Evolutionary conservation across 1,140 invertebrate genomes (phyloP).

Genomic region (Littorina saxatilis): DNA sequence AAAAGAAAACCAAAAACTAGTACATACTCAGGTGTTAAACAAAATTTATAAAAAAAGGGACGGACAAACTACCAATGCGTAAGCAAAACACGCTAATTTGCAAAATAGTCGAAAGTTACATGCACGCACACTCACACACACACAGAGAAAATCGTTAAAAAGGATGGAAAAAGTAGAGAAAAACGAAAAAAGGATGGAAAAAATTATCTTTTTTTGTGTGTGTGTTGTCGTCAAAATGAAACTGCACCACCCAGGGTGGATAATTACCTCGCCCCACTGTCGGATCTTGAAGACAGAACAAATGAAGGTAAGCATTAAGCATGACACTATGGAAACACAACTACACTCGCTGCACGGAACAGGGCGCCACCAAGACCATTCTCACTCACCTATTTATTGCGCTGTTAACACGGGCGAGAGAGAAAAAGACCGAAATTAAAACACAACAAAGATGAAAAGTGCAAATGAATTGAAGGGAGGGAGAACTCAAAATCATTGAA

Average conservation of each 20-base stretch:
- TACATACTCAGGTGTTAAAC: too few species aligned
- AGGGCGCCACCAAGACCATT: not conserved
- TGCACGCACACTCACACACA: too few species aligned
- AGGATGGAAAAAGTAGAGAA: too few species aligned
- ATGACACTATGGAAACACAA: constrained; percentile 10
- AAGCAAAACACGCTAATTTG: too few species aligned
- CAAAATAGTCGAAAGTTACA: too few species aligned
- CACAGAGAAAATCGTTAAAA: too few species aligned
- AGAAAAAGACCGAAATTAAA: constrained; percentile 31
- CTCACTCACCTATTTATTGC: constrained; percentile 31
- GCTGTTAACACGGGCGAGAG: constrained; percentile 18
- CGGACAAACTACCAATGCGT: too few species aligned
- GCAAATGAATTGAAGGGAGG: not conserved
- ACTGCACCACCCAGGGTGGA: not conserved
- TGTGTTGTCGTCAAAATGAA: not conserved
- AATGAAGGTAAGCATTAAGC: constrained; percentile 26
- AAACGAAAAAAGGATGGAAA: too few species aligned
- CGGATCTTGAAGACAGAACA: constrained; percentile 7
- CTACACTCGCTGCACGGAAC: constrained; percentile 3
- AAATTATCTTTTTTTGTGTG: too few species aligned
- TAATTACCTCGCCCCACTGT: constrained; percentile 20
- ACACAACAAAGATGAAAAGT: not conserved
- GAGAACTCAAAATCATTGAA: too few species aligned
- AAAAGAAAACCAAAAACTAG: not conserved
- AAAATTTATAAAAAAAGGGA: too few species aligned